phyloP scores from a whole-genome alignment of 2,797 vertebrate species.

The Rousettus madagascariensis region DNA sequence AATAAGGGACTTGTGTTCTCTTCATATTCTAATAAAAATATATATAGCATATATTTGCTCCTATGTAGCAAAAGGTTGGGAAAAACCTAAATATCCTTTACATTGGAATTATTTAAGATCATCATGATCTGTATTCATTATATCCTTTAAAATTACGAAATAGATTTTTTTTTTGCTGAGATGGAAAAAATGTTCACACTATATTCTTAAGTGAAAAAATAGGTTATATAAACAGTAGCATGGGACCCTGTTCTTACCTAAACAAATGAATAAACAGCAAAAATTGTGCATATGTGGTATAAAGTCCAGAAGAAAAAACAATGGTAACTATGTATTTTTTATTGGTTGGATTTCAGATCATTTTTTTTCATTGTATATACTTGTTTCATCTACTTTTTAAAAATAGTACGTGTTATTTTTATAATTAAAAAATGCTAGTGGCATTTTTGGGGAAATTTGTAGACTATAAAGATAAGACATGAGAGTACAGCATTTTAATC shows the following conservation, averaged over 20 bases:
- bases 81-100: slow-evolving; percentile 6
- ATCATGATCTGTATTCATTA: background rate
- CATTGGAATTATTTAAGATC: background rate
- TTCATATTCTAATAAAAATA: background rate
- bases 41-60: background rate
- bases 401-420: background rate
- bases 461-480: background rate
- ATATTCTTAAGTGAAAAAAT: background rate
- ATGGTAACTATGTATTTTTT: background rate
- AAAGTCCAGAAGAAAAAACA: background rate
- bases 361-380: slow-evolving; percentile 1
- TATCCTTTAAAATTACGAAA: background rate
- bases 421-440: background rate
- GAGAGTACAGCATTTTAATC: background rate
- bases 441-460: background rate
- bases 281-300: background rate
- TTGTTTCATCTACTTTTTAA: background rate
- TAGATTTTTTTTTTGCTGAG: slow-evolving; percentile 35
- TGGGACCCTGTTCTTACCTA: background rate
- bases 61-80: background rate
- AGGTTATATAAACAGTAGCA: background rate
- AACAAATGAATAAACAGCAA: slow-evolving; percentile 6
- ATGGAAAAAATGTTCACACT: background rate
- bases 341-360: background rate
- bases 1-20: background rate